Evolutionary conservation across 1,140 invertebrate genomes (phyloP), one percentile per base, ranked within the genome.

Genomic region (Drosophila neocordata): DNA sequence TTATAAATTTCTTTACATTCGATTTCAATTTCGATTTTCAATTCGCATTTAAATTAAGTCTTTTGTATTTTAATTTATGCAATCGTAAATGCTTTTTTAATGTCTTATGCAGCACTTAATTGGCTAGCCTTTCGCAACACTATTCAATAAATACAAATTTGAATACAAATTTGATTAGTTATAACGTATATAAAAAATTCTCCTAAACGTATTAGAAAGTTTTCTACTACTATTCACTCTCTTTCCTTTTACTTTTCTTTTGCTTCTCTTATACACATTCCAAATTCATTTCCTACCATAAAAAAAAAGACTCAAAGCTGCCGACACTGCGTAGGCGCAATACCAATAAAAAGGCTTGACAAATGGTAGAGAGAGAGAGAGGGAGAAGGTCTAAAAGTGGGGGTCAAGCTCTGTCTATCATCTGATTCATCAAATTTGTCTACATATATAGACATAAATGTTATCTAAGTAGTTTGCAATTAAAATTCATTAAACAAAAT

Each of bases 401-500:
- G 13, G 41, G 55, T 35, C 69, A 34, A 53, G 38, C 60, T 69
- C 11, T 68, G 67, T 69, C 59, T 37, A 20, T 11, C 18, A 64
- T 55, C 71, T 83, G 79, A 82, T 75, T 83, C 77, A 81, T 65
- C 53, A 51, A 48, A 59, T 61, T 44, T 37, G 65, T 57, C 27
- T 67, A 78, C 63, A 67, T 66, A 79, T 77, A 73, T 57, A 84
- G 76, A 73, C 61, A 48, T 59, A 31, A 31, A 31, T 63, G 56
- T 77, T 77, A 85, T 79, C 81, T 74, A 80, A 84, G 64, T 87
- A 55, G 66, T 34, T 41, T n/a, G 69, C 81, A 84, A 84, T 84
- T 87, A 81, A 81, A 87, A 84, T 81, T 74, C 77, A 84, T 84
- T 74, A 74, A 81, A 81, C 7, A 34, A 56, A 38, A 62, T 73